Base-by-base conservation (phyloP, 2,797 vertebrate genomes). In the Hephaestus fuliginosus region DNA sequence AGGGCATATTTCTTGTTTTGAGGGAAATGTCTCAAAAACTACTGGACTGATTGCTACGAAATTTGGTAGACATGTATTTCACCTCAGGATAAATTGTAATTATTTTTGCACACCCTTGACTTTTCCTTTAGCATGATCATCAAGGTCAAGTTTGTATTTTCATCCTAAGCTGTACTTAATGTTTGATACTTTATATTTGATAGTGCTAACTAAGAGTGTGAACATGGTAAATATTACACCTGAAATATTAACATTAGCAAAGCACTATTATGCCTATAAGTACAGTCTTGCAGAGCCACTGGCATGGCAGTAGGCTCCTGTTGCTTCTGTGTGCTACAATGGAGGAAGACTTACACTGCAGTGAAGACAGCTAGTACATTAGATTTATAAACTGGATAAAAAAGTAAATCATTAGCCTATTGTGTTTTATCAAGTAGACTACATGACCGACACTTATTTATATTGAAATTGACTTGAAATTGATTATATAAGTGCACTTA, bases 361-460 rank as follows among this genome's bases (percentile, higher is more conserved):
- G 11, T 28, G 14, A 46, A 10, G 52, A 60, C 10, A 56, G 17
- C 9, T 18, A n/a, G 4, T 25, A 51, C 57, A 70, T 39, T 18
- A 80, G 15, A 73, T 76, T 48, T 48, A n/a, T 33, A 51, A 25
- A 60, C 15, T 28, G 3, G 20, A 76, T 49, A 30, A 2, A 56
- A 25, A 69, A 15, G 48, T 68, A 58, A 72, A 57, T 67, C 36
- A 48, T 14, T 20, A 15, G 46, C 44, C 43, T 20, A n/a, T 46
- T 74, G 22, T 80, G 20, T 64, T 75, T 28, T 44, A 18, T 64
- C 11, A 70, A n/a, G 53, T 60, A 63, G 52, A n/a, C 9, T 60
- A 20, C 74, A 80, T 64, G n/a, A 78, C 55, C 39, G 39, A 72
- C 64, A 61, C 80, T 62, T 58, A 81, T 74, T 81, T 53, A 46